Evolutionary conservation across 2,113 vertebrate genomes (phyloP), one percentile per base, ranked within the genome.

Genomic region (Drymodes brunneopygia): DNA sequence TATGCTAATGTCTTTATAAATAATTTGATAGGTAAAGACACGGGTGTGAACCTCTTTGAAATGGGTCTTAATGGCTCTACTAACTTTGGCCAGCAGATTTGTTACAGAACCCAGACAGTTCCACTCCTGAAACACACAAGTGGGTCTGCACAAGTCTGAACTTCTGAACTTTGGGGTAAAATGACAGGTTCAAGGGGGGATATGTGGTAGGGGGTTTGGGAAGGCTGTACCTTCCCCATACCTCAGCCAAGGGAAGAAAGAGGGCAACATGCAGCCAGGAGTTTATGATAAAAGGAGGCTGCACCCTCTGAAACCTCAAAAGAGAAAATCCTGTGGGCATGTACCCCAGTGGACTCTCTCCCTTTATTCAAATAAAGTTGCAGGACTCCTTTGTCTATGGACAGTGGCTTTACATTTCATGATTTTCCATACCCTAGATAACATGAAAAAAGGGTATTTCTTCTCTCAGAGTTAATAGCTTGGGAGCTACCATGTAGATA

Each of bases 241-340:
- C 22, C 28, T 28, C 38, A 11, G 22, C 10, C 0, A 1, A 7
- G 9, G 40, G 18, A 84, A 38, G 48, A 22, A 64, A 64, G 0
- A 47, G 28, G 18, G 6, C 14, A 54, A 18, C 33, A 15, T 5
- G 12, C 1, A 0, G 28, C 4, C 0, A 0, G 17, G 33, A 45
- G 9, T 38, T 45, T 6, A 2, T 28, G 22, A 22, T 54, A 23
- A 54, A 5, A 2, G 4, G 14, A 38, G 23, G 27, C 22, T 54
- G 38, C 0, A 0, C 0, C 28, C 23, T 38, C 17, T 0, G 0
- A 38, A 54, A 62, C 13, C 8, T 4, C 0, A 0, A 54, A 7
- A 27, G 27, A 38, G 7, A 62, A 72, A 64, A 47, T 2, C 4
- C 5, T 0, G 0, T 0, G 0, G 28, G 7, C 0, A 0, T 45